Percentiles rank a stretch among this genome's conserved stretches.
phyloP scores from a whole-genome alignment of 2,113 vertebrate genomes.

The Ailuropoda melanoleuca region DNA sequence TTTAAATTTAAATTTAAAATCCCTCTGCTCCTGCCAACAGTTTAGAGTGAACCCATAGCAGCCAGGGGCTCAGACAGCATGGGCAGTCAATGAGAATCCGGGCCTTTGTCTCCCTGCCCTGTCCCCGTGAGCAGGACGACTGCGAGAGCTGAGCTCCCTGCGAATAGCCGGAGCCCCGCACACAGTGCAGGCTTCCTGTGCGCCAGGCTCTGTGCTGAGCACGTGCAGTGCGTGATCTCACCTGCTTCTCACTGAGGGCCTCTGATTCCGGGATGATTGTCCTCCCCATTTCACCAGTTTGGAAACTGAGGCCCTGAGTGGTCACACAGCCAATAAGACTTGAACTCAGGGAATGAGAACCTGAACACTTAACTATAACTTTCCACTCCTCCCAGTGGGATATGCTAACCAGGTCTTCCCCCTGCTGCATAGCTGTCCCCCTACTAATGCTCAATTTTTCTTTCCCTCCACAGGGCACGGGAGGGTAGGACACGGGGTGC shows the following conservation, averaged over 20 bases:
- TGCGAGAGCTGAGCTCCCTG: not conserved
- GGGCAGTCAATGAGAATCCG: not conserved
- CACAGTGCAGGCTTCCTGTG: rapidly evolving
- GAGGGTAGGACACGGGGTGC: slow-evolving; percentile 82
- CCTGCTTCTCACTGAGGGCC: not conserved
- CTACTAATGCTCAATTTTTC: slow-evolving; percentile 16
- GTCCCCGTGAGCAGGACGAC: rapidly evolving
- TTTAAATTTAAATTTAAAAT: not conserved
- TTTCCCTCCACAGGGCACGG: slow-evolving; percentile 84
- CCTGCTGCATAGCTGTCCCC: not conserved
- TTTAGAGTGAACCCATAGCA: not conserved
- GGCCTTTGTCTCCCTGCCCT: not conserved
- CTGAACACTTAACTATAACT: not conserved
- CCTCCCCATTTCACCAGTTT: not conserved
- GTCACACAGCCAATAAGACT: not conserved
- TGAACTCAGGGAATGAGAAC: not conserved
- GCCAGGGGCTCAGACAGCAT: not conserved
- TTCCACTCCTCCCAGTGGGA: not conserved
- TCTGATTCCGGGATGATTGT: not conserved
- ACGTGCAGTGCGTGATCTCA: rapidly evolving
- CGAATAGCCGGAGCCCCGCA: not conserved
- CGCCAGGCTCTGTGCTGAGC: not conserved
- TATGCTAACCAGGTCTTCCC: not conserved
- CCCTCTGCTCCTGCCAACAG: not conserved
- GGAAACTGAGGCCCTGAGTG: not conserved